A percentile compares a stretch with the other conserved stretches of the same genome.
Conservation (phyloP, 2,797 vertebrate genomes). For the Tragelaphus oryx region DNA sequence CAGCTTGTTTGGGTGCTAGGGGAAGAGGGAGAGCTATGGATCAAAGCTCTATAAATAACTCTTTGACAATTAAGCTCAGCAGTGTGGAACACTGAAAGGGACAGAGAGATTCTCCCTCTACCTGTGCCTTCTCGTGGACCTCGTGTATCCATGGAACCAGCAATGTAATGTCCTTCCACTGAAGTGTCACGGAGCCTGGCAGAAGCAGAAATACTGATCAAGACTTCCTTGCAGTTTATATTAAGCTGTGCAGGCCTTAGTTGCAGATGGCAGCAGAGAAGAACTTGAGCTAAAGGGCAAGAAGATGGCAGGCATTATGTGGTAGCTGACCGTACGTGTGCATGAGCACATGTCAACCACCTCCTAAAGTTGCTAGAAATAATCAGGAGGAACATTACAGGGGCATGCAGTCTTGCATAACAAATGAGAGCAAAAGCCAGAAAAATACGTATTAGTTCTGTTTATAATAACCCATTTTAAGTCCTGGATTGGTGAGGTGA, state of each 20-base stretch:
- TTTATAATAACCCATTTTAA: slow-evolving; percentile 45
- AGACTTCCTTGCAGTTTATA: background rate
- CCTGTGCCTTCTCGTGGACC: background rate
- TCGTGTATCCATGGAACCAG: background rate
- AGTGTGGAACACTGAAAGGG: background rate
- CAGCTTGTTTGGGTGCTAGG: background rate
- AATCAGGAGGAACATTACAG: background rate
- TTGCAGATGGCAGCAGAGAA: background rate
- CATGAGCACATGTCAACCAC: background rate
- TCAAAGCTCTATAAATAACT: background rate
- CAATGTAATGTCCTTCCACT: background rate
- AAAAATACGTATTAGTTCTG: background rate
- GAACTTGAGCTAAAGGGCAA: background rate
- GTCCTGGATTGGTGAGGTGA: background rate
- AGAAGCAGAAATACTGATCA: background rate
- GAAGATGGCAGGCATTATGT: background rate
- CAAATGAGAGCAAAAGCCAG: background rate
- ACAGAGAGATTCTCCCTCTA: background rate
- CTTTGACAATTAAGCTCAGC: background rate
- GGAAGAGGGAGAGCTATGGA: background rate
- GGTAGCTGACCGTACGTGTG: background rate
- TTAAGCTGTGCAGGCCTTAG: background rate
- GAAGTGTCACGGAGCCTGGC: background rate
- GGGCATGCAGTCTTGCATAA: background rate
- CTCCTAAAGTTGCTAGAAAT: background rate